Evolutionary conservation across 92 coral and sea anemone genomes (phyloP), one percentile per base, ranked within the genome.

Genomic region (Porites cylindrica): DNA sequence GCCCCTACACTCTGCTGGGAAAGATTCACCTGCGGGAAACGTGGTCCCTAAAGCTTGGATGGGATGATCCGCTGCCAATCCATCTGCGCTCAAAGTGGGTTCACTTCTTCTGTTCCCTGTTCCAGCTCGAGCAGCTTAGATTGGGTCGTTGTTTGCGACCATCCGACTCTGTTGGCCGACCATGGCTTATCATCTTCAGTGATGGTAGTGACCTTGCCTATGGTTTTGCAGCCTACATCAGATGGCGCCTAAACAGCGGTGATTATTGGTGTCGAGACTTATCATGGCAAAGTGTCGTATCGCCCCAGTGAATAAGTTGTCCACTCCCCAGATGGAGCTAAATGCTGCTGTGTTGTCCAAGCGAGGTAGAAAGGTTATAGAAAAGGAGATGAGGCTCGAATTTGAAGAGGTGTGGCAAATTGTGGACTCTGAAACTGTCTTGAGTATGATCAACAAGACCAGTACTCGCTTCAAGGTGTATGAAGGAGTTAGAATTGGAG

Each of bases 361-460:
- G 67, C 76, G 89, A 91, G 92, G 90, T 14, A 79, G 92, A 32
- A 88, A 91, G 67, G 92, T 93, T 21, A 88, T 93, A 10, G 92
- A 91, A 69, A 79, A 70, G 50, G 94, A 91, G 79, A 85, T 88
- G 94, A 88, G 89, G 61, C 76, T 81, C 78, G 72, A 89, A 2
- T 93, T 93, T 54, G 94, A 88, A 76, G 78, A 67, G 19, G 89
- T 84, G 26, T 77, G 91, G 38, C 96, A 93, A 20, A 54, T 93
- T 14, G 96, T 93, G 1, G 94, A 93, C 80, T 93, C 94, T 1
- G 93, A 91, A 78, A 93, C 96, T 20, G 96, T 90, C 17, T 51
- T 93, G 64, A 90, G 58, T 85, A 90, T 86, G 95, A 85, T 89
- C 58, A 89, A 92, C 83, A 89, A 91, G 73, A 91, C 92, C 52